These are phyloP conservation scores for Thamnaconus septentrionalis DNA, from an alignment of 2,113 vertebrate species.

Conservation along the genomic window DNA sequence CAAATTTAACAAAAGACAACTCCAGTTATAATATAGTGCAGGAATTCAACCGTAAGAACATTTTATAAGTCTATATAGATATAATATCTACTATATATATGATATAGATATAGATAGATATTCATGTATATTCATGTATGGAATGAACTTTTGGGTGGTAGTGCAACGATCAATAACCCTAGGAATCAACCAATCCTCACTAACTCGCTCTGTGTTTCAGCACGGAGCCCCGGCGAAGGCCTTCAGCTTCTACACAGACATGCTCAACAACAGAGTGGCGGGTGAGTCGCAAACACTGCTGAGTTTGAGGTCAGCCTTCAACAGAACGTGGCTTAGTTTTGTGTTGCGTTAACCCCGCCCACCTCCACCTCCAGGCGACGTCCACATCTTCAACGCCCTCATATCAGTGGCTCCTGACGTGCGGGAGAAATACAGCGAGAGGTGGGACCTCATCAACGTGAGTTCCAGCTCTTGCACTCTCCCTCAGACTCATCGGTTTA, in stretches of 20 bases:
- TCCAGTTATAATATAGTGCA: no score
- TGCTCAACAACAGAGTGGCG: conserved; percentile 83
- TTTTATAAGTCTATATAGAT: no score
- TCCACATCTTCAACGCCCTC: conserved; percentile 86
- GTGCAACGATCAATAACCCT: no score
- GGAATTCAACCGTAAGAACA: no score
- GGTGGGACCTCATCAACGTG: conserved; percentile 81
- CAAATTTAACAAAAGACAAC: no score
- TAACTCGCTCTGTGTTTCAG: conserved; percentile 61
- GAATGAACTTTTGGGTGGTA: no score
- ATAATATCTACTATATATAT: no score
- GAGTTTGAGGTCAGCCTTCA: neutral
- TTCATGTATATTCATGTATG: no score
- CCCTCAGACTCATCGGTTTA: neutral
- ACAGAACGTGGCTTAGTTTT: no score
- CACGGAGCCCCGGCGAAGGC: conserved; percentile 80
- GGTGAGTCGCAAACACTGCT: conserved; percentile 74
- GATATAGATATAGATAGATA: no score
- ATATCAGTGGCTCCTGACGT: conserved; percentile 73
- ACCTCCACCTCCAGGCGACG: conserved; percentile 78
- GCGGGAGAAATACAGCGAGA: conserved; percentile 72
- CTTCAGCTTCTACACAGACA: conserved; percentile 80
- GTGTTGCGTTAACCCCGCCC: no score
- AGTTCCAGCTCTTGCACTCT: conserved; percentile 40
- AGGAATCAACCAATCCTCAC: no score